These are phyloP conservation scores for Carassius auratus DNA, from an alignment of 2,113 vertebrate genomes.

Conservation along the genomic window DNA sequence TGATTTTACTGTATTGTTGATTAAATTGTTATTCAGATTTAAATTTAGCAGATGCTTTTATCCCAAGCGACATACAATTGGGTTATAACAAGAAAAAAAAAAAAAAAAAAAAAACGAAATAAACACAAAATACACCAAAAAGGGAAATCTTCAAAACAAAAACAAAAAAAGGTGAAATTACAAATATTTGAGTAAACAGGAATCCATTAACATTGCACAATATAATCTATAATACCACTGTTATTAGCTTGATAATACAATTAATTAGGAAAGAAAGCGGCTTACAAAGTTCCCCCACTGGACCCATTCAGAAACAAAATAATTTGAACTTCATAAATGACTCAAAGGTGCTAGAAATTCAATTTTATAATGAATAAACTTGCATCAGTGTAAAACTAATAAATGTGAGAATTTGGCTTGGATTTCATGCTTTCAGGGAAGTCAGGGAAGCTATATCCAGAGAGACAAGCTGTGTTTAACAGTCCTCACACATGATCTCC, in stretches of 20 bases:
- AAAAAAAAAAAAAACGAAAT: too few relatives aligned
- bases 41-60: too few relatives aligned
- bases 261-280: constrained; percentile 16
- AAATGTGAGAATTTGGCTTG: neutral
- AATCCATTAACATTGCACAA: neutral
- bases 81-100: too few relatives aligned
- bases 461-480: constrained; percentile 51
- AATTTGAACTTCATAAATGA: neutral
- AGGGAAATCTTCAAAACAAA: neutral
- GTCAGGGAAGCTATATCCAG: neutral
- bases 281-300: constrained; percentile 18
- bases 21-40: too few relatives aligned
- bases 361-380: neutral
- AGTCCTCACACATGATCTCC: constrained; percentile 72
- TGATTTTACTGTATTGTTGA: too few relatives aligned
- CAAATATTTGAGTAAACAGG: neutral
- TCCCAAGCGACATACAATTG: too few relatives aligned
- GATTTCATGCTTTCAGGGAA: neutral
- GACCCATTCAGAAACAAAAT: constrained; percentile 60
- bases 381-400: neutral
- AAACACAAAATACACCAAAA: too few relatives aligned
- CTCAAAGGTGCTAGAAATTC: neutral
- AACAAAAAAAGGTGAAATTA: too few relatives aligned
- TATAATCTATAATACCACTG: neutral
- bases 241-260: constrained; percentile 30